Conservation (phyloP, 1,140 invertebrate species). For the Ctenoplectra terminalis region DNA sequence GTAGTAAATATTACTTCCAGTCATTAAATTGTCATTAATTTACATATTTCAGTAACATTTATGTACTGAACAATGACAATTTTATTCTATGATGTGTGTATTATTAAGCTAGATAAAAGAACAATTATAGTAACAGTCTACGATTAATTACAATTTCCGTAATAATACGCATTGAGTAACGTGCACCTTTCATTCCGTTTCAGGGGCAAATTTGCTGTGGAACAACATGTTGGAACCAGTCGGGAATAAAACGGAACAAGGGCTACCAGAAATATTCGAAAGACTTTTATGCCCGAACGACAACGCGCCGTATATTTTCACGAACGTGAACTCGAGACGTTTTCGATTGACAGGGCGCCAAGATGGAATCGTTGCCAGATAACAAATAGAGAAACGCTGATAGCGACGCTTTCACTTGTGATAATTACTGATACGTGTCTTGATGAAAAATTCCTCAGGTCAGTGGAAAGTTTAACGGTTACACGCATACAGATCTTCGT, state of each 20-base stretch:
- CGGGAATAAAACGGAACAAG: constrained; percentile 85
- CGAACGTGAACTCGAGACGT: constrained; percentile 85
- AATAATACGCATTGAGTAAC: not conserved
- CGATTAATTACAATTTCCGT: too few relatives aligned
- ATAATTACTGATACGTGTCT: not conserved
- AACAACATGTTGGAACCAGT: constrained; percentile 89
- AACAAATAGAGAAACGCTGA: not conserved
- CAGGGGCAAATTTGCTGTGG: constrained; percentile 89
- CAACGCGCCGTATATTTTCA: constrained; percentile 86
- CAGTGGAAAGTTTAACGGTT: not conserved
- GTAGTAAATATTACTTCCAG: too few relatives aligned
- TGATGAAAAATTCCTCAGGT: not conserved
- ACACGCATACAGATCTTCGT: not conserved
- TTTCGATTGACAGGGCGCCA: constrained; percentile 83
- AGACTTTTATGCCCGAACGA: constrained; percentile 85
- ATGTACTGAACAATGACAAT: too few relatives aligned
- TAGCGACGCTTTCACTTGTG: not conserved
- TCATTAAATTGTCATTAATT: too few relatives aligned
- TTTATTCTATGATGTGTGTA: too few relatives aligned
- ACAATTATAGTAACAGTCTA: too few relatives aligned
- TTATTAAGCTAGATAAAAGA: too few relatives aligned
- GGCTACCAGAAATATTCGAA: constrained; percentile 84
- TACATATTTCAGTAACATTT: too few relatives aligned
- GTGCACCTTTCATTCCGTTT: constrained; percentile 17
- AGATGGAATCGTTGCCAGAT: constrained; percentile 61